Evolutionary conservation across 2,797 vertebrate species (phyloP), one percentile per base, ranked within the genome.

Genomic region (Gallinago nigripennis): DNA sequence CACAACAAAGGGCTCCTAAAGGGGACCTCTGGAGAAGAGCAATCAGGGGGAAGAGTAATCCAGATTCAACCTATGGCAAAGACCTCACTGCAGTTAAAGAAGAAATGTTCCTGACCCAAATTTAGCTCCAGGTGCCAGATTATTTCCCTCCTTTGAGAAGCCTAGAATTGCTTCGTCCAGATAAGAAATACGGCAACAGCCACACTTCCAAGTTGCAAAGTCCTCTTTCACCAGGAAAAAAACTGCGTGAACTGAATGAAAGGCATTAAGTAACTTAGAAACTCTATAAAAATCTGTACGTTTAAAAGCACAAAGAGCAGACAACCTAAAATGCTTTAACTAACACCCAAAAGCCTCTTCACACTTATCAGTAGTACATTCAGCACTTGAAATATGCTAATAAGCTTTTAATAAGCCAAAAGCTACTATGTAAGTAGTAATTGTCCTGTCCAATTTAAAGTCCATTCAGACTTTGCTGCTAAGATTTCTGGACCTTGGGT

Each of bases 251-350:
- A 46, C 14, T 24, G 25, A 58, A 60, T 27, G 7, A 56, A 82
- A 82, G 25, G 79, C 28, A n/a, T 19, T 16, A 68, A 77, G 25
- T 56, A 63, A 82, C 25, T 80, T 60, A 35, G 0, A 77, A 86
- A 58, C 27, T 43, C 46, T 28, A 5, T 33, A 20, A 57, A 73
- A 92, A 57, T 33, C 75, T 13, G 5, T 6, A 81, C 0, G 0
- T 43, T 61, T 69, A 72, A 82, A 91, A 84, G 63, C 58, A 84
- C 14, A 63, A 77, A 70, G 12, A 92, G 28, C 20, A 84, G n/a
- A 77, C 65, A 88, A 61, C 1, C 11, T 18, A 12, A 41, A 89
- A 16, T 12, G 23, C 53, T 91, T 73, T 48, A 72, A 39, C 48
- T 31, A 37, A 78, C 13, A 70, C 33, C 66, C 60, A 82, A 92